Evolutionary conservation across 2,113 vertebrate genomes (phyloP).

Genomic region (Daphoenositta chrysoptera): DNA sequence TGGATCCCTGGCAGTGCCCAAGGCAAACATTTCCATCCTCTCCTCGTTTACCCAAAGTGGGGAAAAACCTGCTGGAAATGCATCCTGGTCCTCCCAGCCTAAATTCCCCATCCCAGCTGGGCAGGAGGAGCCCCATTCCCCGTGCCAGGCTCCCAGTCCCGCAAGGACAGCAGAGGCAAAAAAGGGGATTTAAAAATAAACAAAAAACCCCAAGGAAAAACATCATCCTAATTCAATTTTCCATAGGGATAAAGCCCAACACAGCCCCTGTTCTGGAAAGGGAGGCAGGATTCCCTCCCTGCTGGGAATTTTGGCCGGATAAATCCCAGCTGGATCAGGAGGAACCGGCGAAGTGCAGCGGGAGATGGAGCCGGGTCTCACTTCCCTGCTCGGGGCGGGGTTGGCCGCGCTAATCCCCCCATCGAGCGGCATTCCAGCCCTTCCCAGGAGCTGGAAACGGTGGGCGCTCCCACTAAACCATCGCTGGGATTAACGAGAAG

Average conservation of each 20-base stretch:
- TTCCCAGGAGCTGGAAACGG: not conserved
- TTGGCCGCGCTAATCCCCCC: not conserved
- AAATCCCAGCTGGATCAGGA: not conserved
- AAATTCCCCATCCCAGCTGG: not conserved
- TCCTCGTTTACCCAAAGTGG: fast-evolving
- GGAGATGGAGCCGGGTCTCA: not conserved
- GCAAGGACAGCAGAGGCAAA: fast-evolving
- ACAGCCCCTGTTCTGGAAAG: not conserved
- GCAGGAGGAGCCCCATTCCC: not conserved
- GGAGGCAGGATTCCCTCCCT: not conserved
- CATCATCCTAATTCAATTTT: not conserved
- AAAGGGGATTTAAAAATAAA: not conserved
- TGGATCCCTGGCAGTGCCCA: not conserved
- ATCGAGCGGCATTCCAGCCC: not conserved
- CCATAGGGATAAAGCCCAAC: not conserved
- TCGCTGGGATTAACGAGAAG: not conserved
- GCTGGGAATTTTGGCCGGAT: not conserved
- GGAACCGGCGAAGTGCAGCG: not conserved
- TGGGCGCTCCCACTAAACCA: fast-evolving
- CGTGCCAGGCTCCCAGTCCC: not conserved
- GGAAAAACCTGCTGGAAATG: not conserved
- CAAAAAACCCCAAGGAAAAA: not conserved
- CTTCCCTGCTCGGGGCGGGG: not conserved
- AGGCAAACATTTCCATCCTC: not conserved
- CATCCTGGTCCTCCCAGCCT: not conserved